Base-by-base conservation (phyloP, 2,888 invertebrate species). In the Glyphotaelius pellucidus region DNA sequence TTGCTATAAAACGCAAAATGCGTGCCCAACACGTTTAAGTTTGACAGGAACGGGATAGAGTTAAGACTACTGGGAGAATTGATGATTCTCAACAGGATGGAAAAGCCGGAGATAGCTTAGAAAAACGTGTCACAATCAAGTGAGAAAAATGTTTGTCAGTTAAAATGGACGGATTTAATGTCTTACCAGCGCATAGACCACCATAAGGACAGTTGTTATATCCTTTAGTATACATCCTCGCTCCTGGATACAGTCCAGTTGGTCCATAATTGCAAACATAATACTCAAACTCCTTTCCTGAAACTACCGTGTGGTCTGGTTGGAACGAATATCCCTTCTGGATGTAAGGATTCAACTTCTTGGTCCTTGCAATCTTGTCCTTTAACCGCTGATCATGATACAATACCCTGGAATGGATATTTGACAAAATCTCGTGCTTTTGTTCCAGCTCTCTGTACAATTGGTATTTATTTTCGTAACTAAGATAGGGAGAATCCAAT, bases 201-300 rank as follows among this genome's bases (percentile, higher is more conserved):
- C 79, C 84, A 79, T 92, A 89, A 19, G 91, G 88, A 80, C 93
- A 93, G 3, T 32, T 81, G 81, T 91, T 93, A 35, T 38, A 42
- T 38, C 93, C 93, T 88, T 85, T 92, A 2, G 93, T 92, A 86
- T 93, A 93, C 92, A 93, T 91, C 35, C 93, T 91, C 25, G 92
- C 91, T 5, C 92, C 93, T 1, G 94, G 94, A 91, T 95, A 95
- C 92, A 95, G 95, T 31, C 95, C 95, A 5, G 94, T 93, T 9
- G 95, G 95, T 11, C 95, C 95, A 93, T 95, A 95, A 93, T 95
- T 95, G 93, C 95, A 95, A 15, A 95, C 93, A 80, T 95, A 94
- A 90, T 95, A 94, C 90, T 95, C 95, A 42, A 91, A 91, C 67
- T 89, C 92, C 15, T 92, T 85, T 47, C 93, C 93, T 47, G 93